Evolutionary conservation across 2,113 vertebrate genomes (phyloP).

Genomic region (Ptilorrhoa leucosticta): DNA sequence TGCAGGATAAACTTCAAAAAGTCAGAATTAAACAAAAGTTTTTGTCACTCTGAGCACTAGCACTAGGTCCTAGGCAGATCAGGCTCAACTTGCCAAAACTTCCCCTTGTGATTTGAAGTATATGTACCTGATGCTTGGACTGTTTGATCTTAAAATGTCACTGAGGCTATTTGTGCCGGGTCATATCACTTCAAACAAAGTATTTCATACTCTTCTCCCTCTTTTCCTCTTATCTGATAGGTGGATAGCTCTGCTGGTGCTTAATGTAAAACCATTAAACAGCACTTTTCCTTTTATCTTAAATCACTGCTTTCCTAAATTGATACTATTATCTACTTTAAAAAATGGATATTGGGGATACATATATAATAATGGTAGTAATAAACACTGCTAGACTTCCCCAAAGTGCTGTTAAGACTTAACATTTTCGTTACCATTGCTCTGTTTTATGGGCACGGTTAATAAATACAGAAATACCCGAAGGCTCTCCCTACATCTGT

Average conservation of each 20-base stretch:
- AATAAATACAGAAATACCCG: not conserved
- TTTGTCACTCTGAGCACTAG: not conserved
- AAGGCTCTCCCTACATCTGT: fast-evolving
- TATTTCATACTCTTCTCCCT: not conserved
- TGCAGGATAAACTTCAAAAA: not conserved
- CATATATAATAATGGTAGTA: not conserved
- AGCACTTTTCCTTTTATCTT: not conserved
- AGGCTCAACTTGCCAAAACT: not conserved
- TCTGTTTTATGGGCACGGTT: not conserved
- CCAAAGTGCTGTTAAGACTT: not conserved
- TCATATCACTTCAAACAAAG: not conserved
- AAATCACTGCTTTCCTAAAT: not conserved
- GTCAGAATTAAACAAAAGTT: not conserved
- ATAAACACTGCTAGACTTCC: not conserved
- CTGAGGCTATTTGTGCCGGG: not conserved
- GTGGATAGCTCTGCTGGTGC: not conserved
- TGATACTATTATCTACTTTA: not conserved
- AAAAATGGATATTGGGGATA: not conserved
- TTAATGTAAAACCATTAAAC: not conserved
- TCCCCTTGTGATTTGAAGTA: not conserved
- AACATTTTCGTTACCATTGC: not conserved
- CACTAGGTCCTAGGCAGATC: not conserved
- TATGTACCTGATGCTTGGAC: not conserved
- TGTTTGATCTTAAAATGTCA: conserved; percentile 33
- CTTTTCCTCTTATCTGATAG: not conserved